phyloP scores from a whole-genome alignment of 2,888 invertebrate genomes.

The Oithona nana region DNA sequence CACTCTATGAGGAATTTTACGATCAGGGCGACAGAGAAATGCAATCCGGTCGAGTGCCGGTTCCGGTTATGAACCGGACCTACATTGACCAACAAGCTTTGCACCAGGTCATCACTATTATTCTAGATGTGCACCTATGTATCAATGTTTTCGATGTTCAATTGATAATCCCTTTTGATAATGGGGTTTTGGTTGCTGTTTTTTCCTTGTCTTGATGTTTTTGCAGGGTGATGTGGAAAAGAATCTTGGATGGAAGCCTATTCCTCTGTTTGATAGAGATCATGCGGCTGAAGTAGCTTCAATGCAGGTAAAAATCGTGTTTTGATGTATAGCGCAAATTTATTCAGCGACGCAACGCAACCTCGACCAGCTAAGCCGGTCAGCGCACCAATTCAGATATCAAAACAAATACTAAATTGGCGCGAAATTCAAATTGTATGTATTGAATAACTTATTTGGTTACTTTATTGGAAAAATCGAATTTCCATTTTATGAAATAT shows the following conservation, averaged over 20 bases:
- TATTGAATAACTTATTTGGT: neutral
- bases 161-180: too few relatives aligned
- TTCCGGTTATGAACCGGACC: conserved; percentile 59
- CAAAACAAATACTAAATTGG: too few relatives aligned
- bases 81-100: conserved; percentile 52
- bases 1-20: conserved; percentile 64
- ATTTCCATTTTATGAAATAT: neutral
- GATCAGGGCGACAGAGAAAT: conserved; percentile 52
- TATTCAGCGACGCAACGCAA: too few relatives aligned
- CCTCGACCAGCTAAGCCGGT: too few relatives aligned
- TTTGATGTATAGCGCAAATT: too few relatives aligned
- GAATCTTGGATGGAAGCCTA: conserved; percentile 44
- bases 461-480: neutral
- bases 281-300: conserved; percentile 32
- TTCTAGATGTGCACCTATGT: too few relatives aligned
- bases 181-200: too few relatives aligned
- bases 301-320: conserved; percentile 19
- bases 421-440: too few relatives aligned
- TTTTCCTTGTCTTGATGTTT: too few relatives aligned
- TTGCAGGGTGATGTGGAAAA: conserved; percentile 50
- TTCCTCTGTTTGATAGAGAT: conserved; percentile 60
- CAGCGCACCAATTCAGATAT: too few relatives aligned
- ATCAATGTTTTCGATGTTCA: too few relatives aligned
- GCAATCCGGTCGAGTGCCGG: conserved; percentile 40
- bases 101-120: conserved; percentile 41